A percentile compares a stretch with the other conserved stretches of the same genome.
Evolutionary conservation across 1,140 invertebrate genomes (phyloP).

Genomic region (Himalopsyche phryganea): DNA sequence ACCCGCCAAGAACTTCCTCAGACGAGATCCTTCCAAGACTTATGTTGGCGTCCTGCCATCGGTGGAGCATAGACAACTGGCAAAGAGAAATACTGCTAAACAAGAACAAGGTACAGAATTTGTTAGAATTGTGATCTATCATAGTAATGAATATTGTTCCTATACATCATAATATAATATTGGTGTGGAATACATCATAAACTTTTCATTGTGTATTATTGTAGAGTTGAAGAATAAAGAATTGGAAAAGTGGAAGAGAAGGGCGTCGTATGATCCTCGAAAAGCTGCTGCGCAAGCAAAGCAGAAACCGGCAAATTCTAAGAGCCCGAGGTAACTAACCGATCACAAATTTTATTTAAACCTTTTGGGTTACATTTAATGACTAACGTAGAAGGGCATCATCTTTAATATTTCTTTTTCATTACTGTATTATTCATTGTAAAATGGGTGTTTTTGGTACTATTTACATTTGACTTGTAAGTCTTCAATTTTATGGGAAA

Average conservation of each 20-base stretch:
- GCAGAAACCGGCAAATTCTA: slow-evolving; percentile 49
- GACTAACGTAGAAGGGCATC: no score
- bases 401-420: no score
- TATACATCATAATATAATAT: neutral
- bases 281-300: slow-evolving; percentile 80
- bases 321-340: slow-evolving; percentile 29
- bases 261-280: slow-evolving; percentile 88
- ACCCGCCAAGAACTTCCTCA: slow-evolving; percentile 51
- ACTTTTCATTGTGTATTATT: slow-evolving; percentile 30
- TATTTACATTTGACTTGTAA: no score
- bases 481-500: no score
- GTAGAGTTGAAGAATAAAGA: slow-evolving; percentile 73
- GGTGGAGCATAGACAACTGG: slow-evolving; percentile 28
- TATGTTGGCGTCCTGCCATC: slow-evolving; percentile 46
- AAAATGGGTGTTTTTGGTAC: no score
- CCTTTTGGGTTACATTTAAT: no score
- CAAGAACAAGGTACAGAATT: slow-evolving; percentile 45
- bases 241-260: slow-evolving; percentile 87
- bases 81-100: slow-evolving; percentile 41
- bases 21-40: slow-evolving; percentile 57
- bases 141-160: neutral
- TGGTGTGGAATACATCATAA: neutral
- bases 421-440: no score
- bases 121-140: no score
- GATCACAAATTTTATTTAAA: no score